Evolutionary conservation across 1,140 invertebrate species (phyloP).

Genomic region (Listronotus bonariensis): DNA sequence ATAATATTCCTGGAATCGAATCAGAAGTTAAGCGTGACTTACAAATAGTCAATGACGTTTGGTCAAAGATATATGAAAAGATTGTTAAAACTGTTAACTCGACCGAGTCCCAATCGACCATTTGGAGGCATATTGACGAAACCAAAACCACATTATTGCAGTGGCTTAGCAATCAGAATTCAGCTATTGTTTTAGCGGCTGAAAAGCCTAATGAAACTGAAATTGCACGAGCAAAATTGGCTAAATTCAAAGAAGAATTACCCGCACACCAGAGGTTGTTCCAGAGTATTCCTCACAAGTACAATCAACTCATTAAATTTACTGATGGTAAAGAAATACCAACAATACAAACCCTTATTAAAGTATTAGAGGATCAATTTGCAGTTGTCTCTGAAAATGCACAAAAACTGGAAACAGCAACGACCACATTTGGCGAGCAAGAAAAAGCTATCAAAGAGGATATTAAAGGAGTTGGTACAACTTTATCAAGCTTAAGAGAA

Average conservation of each 20-base stretch:
- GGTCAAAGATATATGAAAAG: slow-evolving; percentile 74
- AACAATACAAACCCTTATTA: slow-evolving; percentile 70
- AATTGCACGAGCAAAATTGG: slow-evolving; percentile 73
- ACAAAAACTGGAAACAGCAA: slow-evolving; percentile 73
- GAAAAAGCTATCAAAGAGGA: slow-evolving; percentile 73
- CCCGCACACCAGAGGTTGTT: slow-evolving; percentile 75
- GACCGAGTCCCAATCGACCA: slow-evolving; percentile 83
- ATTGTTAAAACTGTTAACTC: slow-evolving; percentile 73
- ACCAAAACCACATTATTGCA: slow-evolving; percentile 79
- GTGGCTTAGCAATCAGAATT: slow-evolving; percentile 83
- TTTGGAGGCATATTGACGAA: slow-evolving; percentile 91
- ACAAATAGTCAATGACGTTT: slow-evolving; percentile 67
- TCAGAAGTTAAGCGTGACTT: slow-evolving; percentile 69
- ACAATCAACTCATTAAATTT: slow-evolving; percentile 77
- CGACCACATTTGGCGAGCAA: slow-evolving; percentile 71
- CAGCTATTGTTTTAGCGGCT: slow-evolving; percentile 72
- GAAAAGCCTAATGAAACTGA: slow-evolving; percentile 80
- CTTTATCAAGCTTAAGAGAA: slow-evolving; percentile 78
- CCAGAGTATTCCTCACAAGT: slow-evolving; percentile 77
- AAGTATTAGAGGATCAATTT: slow-evolving; percentile 79
- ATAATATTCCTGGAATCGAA: slow-evolving; percentile 76
- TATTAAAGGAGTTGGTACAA: slow-evolving; percentile 71
- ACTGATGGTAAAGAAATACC: slow-evolving; percentile 74
- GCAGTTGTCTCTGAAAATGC: slow-evolving; percentile 73
- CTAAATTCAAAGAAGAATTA: slow-evolving; percentile 86